Base-by-base conservation (phyloP, 2,888 invertebrate genomes). In the Abscondita cerata region DNA sequence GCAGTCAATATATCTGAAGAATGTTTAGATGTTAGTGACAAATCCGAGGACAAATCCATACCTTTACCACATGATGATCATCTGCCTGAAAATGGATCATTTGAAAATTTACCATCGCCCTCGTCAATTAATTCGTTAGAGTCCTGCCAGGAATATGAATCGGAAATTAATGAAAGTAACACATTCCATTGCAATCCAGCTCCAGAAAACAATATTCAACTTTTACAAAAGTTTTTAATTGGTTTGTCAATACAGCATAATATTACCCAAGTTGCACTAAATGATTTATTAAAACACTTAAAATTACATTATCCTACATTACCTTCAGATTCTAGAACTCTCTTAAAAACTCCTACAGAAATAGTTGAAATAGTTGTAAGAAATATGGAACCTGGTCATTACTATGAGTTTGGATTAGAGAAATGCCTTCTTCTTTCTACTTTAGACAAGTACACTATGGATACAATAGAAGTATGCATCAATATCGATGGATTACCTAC, bases 161-260 rank as follows among this genome's bases (percentile, higher is more conserved):
- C 36, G 12, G 36, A 36, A 36, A 36, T 36, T 12, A n/a, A 36
- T 36, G 36, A 36, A 36, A 11, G 12, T 36, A 36, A 36, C 36
- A 36, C 36, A 36, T 36, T 36, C 36, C 36, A 12, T 36, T 36
- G 36, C 36, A 36, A 36, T 36, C 36, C 36, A 36, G 6, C 36
- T 36, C 36, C 36, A 4, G 11, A 36, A 36, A 12, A 36, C 36
- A 36, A 36, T 9, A n/a, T 36, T 2, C 36, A 36, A 36, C 36
- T 36, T 36, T 36, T 36, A n/a, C 36, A 36, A 36, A 11, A 36
- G 36, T 36, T 36, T 9, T 9, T 36, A 36, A 36, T 36, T 36
- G 36, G 36, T 36, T 36, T 11, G 36, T 36, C 36, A 36, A n/a
- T 36, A 36, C 36, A 36, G 18, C n/a, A n/a, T n/a, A n/a, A n/a